These are phyloP conservation scores for Phania funesta DNA, from an alignment of 2,888 invertebrate genomes.

Conservation along the genomic window DNA sequence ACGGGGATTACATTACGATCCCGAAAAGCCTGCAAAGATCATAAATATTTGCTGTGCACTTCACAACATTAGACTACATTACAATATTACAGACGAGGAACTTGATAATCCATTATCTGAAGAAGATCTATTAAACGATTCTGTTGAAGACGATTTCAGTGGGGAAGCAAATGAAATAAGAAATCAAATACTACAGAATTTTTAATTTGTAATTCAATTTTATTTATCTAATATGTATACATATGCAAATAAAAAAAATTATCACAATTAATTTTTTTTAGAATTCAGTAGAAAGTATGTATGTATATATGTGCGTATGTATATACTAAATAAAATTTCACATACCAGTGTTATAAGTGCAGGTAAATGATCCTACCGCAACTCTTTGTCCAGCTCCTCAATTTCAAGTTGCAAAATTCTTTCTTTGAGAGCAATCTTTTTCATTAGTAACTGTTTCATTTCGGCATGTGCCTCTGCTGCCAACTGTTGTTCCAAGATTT, in stretches of 20 bases:
- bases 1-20: neutral
- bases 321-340: neutral
- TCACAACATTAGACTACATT: no score
- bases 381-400: neutral
- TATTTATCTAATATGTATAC: neutral
- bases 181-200: conserved; percentile 10
- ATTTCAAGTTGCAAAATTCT: conserved; percentile 2
- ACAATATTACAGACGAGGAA: no score
- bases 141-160: neutral
- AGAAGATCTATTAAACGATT: neutral
- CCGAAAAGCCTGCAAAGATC: conserved; percentile 1
- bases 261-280: conserved; percentile 1
- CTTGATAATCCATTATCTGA: no score
- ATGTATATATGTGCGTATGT: no score
- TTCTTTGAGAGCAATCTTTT: conserved; percentile 3
- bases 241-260: conserved; percentile 7
- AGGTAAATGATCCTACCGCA: neutral
- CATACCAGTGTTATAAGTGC: neutral
- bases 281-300: neutral
- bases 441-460: neutral
- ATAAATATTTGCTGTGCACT: neutral
- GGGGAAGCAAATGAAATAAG: conserved; percentile 17
- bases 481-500: neutral
- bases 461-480: neutral
- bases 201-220: conserved; percentile 6